Evolutionary conservation across 2,113 vertebrate species (phyloP).

Genomic region (Lycocorax pyrrhopterus): DNA sequence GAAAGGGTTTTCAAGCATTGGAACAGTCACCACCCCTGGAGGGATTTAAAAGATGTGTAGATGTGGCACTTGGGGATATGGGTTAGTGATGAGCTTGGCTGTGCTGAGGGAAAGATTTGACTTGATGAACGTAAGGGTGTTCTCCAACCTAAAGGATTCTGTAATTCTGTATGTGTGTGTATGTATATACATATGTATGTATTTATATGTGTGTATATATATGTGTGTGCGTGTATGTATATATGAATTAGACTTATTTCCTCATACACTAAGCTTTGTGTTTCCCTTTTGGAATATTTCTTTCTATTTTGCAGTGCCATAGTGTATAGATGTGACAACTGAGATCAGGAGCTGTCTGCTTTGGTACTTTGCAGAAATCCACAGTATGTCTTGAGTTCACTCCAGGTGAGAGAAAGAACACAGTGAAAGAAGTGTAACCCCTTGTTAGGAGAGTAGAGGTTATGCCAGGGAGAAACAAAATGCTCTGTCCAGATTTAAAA

Average conservation of each 20-base stretch:
- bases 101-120: fast-evolving
- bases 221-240: neutral
- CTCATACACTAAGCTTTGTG: neutral
- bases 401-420: neutral
- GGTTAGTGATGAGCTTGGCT: neutral
- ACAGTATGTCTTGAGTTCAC: neutral
- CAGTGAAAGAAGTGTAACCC: neutral
- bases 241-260: neutral
- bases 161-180: fast-evolving
- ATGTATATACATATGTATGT: fast-evolving
- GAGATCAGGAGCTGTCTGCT: neutral
- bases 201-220: too few relatives aligned
- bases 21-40: neutral
- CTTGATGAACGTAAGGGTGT: neutral
- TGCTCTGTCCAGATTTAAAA: neutral
- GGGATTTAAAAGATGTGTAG: neutral
- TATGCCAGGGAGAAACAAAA: neutral
- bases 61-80: neutral
- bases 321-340: neutral
- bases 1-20: neutral
- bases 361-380: neutral
- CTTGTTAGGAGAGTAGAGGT: neutral
- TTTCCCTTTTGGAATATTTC: neutral
- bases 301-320: neutral
- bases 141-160: neutral